Percentiles rank a stretch among this genome's conserved stretches.
Evolutionary conservation across 2,113 vertebrate species (phyloP).

Genomic region (Zosterops borbonicus): DNA sequence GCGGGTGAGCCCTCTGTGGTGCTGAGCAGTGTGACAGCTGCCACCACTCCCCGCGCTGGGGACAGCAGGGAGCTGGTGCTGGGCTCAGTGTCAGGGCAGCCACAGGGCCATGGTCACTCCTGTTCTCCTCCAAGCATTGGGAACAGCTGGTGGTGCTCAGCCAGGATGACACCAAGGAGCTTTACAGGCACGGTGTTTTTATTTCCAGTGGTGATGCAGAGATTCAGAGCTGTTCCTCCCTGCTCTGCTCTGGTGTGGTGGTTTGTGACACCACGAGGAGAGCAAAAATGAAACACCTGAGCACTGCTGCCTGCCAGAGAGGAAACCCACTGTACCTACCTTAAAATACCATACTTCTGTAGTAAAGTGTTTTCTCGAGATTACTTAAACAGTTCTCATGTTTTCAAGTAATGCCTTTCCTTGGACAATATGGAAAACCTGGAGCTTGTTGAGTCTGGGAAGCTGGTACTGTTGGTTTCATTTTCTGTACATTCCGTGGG

Average conservation of each 20-base stretch:
- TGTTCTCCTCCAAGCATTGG: fast-evolving
- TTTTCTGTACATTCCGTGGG: neutral
- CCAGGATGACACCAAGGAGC: neutral
- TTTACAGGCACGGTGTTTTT: fast-evolving
- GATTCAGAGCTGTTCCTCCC: neutral
- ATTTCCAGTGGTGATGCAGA: neutral
- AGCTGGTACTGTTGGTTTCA: neutral
- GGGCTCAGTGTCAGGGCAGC: neutral
- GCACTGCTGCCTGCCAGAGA: neutral
- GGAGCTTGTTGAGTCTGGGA: neutral
- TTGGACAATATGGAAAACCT: neutral
- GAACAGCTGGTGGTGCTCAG: neutral
- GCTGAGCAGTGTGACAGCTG: neutral
- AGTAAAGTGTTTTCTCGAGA: neutral
- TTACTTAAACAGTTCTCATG: neutral
- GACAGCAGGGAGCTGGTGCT: neutral
- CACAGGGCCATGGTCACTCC: fast-evolving
- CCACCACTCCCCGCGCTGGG: neutral
- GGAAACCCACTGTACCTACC: neutral
- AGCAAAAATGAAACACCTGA: constrained; percentile 22
- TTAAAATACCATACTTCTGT: neutral
- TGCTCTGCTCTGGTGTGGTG: neutral
- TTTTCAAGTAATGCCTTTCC: neutral
- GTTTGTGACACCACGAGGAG: neutral
- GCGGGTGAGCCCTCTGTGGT: fast-evolving